These are phyloP conservation scores for Tauraco hartlaubi DNA, from an alignment of 2,797 vertebrate genomes.

Conservation along the genomic window DNA sequence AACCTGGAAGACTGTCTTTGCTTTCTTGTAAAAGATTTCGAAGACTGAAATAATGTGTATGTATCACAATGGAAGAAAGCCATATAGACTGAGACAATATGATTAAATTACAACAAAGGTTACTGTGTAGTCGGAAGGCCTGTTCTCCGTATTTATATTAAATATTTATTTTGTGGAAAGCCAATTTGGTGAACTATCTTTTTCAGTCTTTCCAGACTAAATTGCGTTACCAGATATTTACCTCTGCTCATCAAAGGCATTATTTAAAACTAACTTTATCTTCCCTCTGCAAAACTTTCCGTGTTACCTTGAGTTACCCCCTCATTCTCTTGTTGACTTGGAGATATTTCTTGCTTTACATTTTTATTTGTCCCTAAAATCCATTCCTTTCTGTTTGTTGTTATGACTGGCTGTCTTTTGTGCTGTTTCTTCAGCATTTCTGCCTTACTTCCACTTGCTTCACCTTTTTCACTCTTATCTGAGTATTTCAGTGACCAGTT, in stretches of 20 bases:
- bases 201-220: background rate
- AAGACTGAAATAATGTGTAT: fast-evolving
- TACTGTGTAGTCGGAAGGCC: background rate
- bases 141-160: background rate
- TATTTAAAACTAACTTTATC: conserved; percentile 2
- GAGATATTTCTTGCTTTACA: background rate
- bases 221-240: background rate
- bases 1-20: background rate
- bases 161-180: background rate
- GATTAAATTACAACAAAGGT: background rate
- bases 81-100: background rate
- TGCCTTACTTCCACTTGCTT: background rate
- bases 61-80: background rate
- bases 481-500: background rate
- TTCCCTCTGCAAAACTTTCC: background rate
- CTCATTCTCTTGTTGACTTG: background rate
- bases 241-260: background rate
- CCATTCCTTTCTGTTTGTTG: background rate
- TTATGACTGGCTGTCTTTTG: background rate
- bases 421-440: background rate
- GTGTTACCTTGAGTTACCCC: background rate
- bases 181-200: background rate
- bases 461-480: background rate
- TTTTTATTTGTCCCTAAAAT: background rate
- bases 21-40: background rate